Conservation (phyloP, 2,797 vertebrate species). For the Premnoplex brunnescens region DNA sequence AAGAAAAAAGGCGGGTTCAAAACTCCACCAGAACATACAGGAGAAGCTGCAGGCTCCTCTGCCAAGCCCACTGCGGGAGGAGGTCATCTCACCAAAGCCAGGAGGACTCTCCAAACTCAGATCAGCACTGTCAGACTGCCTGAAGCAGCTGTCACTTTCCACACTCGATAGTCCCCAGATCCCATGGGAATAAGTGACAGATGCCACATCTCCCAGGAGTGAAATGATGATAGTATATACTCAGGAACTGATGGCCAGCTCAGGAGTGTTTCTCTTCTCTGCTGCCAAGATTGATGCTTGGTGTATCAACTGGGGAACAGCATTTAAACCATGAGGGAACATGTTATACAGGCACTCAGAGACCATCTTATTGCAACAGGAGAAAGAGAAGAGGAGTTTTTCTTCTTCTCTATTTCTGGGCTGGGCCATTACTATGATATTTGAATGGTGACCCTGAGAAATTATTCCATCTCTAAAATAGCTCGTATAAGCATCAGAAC, state of each 20-base stretch:
- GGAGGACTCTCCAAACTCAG: background rate
- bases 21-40: rapidly evolving
- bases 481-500: background rate
- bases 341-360: background rate
- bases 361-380: background rate
- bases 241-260: background rate
- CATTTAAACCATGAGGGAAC: background rate
- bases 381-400: background rate
- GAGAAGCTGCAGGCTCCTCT: background rate
- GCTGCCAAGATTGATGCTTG: background rate
- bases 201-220: background rate
- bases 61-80: background rate
- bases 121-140: background rate
- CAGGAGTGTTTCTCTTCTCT: background rate
- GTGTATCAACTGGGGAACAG: background rate
- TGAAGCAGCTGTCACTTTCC: background rate
- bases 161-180: background rate
- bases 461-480: background rate
- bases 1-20: background rate
- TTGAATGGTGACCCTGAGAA: background rate
- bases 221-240: background rate
- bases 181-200: background rate
- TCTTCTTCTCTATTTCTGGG: background rate
- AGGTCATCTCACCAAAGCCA: background rate
- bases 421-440: background rate